Conservation (phyloP, 2,797 vertebrate genomes). For the Aphelocoma californica region DNA sequence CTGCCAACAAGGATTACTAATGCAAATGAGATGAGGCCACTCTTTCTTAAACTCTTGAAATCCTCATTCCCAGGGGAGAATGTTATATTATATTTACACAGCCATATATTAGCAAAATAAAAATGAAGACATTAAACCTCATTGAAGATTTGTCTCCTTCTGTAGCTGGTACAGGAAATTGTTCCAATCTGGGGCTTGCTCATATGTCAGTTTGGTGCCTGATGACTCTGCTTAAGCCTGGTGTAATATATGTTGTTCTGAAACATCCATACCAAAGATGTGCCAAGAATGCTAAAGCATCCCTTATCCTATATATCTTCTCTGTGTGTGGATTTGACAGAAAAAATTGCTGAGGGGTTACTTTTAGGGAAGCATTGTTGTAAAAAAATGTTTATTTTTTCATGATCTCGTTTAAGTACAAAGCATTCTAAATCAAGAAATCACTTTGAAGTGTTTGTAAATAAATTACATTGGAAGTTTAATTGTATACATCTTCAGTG, state of each 20-base stretch:
- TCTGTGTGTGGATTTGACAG: background rate
- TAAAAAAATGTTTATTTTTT: background rate
- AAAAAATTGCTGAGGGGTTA: background rate
- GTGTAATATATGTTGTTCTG: background rate
- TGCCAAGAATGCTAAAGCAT: background rate
- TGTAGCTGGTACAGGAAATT: background rate
- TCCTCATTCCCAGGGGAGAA: background rate
- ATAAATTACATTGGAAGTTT: background rate
- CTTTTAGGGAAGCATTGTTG: background rate
- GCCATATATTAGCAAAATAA: background rate
- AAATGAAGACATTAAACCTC: background rate
- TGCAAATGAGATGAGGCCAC: background rate
- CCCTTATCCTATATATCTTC: background rate
- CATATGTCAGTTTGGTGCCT: background rate
- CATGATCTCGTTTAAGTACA: background rate
- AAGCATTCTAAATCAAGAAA: background rate
- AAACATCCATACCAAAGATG: background rate
- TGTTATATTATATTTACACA: background rate
- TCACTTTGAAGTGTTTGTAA: background rate
- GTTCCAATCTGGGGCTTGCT: background rate
- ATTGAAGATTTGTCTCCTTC: background rate
- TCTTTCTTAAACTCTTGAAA: background rate
- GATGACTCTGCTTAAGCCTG: background rate
- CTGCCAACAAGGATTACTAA: background rate
- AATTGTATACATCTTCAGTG: background rate